These are phyloP conservation scores for Onthophagus sagittarius DNA, from an alignment of 2,888 invertebrate genomes.

Conservation along the genomic window DNA sequence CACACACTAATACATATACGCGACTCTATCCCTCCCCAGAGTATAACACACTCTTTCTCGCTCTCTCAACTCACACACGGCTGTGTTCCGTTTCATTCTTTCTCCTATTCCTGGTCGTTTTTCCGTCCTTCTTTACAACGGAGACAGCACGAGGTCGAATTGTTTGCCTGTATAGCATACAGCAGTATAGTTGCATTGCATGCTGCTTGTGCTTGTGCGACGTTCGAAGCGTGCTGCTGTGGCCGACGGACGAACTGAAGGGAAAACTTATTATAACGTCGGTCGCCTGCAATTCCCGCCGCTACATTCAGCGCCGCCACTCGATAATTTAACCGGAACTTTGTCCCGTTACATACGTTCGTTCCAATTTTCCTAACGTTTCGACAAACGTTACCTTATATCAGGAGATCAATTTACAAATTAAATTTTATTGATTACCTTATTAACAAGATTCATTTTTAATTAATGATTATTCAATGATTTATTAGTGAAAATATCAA, in stretches of 20 bases:
- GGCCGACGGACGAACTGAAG: not conserved
- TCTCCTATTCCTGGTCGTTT: not conserved
- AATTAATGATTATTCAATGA: not conserved
- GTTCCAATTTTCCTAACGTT: not conserved
- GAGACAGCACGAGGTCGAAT: not conserved
- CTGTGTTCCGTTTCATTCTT: not conserved
- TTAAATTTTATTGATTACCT: not conserved
- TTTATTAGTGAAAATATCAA: no score
- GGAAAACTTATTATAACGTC: constrained; percentile 5
- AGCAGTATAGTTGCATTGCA: not conserved
- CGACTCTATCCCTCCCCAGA: not conserved
- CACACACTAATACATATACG: constrained; percentile 1
- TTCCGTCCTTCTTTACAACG: not conserved
- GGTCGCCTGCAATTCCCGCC: not conserved
- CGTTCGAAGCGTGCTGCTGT: not conserved
- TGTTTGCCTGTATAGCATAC: not conserved
- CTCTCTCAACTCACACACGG: not conserved
- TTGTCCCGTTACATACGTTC: not conserved
- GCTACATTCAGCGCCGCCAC: not conserved
- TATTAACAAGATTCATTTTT: not conserved
- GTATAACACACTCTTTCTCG: constrained; percentile 1
- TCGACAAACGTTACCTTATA: not conserved
- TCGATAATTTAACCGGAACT: not conserved
- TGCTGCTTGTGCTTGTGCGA: not conserved
- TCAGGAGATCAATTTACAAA: not conserved